Base-by-base conservation (phyloP, 2,888 invertebrate genomes). In the Microchrysa polita region DNA sequence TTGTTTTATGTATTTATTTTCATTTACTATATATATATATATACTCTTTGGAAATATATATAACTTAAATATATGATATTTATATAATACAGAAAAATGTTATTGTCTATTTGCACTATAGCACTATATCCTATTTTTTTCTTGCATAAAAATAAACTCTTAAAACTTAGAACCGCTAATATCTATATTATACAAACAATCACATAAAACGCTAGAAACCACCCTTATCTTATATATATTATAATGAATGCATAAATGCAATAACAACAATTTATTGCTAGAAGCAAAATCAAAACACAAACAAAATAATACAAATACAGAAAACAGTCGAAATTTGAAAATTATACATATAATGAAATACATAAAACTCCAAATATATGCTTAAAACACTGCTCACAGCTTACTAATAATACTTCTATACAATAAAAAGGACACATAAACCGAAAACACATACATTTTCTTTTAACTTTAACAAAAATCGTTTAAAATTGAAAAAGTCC, bases 21-120 rank as follows among this genome's bases (percentile, higher is more conserved):
- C 10, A 14, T 69, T 69, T 55, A 55, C 27, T 34, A 34, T 40
- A n/a, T n/a, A n/a, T n/a, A n/a, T n/a, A n/a, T n/a, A n/a, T n/a
- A n/a, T n/a, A 69, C 55, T 69, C 55, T 55, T 69, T 65, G 44
- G 44, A 12, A 48, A 48, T n/a, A n/a, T n/a, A n/a, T n/a, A n/a
- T 61, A 44, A 65, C 14, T 14, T 14, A 59, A 59, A 59, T 59
- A 34, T 22, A 59, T 22, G n/a, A 59, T 22, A 59, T 59, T 22
- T 27, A 59, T 59, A 61, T 34, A n/a, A 59, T 23, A 59, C 27
- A 9, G 23, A 59, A 23, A n/a, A 59, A 59, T 55, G 57, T 69
- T 69, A 57, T 69, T 69, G 69, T 57, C 69, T 69, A 69, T 69
- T 65, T 69, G 69, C 69, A 69, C 69, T 69, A 69, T 57, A 69